Percentiles rank a stretch among this genome's conserved stretches.
Conservation (phyloP, 2,113 vertebrate genomes). For the Anser cygnoides region DNA sequence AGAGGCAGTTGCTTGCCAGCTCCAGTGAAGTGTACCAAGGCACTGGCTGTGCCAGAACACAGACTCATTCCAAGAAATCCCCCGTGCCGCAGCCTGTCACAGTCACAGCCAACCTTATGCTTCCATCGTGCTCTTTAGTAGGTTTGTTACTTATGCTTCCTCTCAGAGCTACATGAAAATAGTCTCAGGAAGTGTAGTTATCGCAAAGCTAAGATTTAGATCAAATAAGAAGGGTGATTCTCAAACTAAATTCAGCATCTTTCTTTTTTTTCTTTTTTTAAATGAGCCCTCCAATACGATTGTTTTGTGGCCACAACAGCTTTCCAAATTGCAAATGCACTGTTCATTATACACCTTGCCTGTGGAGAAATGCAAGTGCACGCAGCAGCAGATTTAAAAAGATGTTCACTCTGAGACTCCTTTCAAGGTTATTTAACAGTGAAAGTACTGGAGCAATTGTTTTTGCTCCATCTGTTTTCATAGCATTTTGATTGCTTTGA, state of each 20-base stretch:
- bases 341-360: constrained; percentile 12
- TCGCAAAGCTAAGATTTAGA: neutral
- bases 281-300: neutral
- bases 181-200: neutral
- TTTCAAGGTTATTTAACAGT: constrained; percentile 7
- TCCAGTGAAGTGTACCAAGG: neutral
- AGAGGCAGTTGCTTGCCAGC: neutral
- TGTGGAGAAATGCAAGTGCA: neutral
- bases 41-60: neutral
- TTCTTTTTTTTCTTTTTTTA: neutral
- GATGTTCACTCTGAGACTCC: neutral
- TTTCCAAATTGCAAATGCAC: constrained; percentile 14
- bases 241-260: neutral
- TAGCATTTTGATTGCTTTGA: neutral
- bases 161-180: neutral
- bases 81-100: neutral
- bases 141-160: neutral
- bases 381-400: constrained; percentile 14
- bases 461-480: neutral
- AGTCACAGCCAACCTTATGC: neutral
- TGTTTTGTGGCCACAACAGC: neutral
- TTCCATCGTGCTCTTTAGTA: neutral
- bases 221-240: neutral
- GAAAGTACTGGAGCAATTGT: neutral
- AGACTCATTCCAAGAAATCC: neutral